phyloP scores from a whole-genome alignment of 1,140 invertebrate genomes.

The Drosophila pseudoobscura region DNA sequence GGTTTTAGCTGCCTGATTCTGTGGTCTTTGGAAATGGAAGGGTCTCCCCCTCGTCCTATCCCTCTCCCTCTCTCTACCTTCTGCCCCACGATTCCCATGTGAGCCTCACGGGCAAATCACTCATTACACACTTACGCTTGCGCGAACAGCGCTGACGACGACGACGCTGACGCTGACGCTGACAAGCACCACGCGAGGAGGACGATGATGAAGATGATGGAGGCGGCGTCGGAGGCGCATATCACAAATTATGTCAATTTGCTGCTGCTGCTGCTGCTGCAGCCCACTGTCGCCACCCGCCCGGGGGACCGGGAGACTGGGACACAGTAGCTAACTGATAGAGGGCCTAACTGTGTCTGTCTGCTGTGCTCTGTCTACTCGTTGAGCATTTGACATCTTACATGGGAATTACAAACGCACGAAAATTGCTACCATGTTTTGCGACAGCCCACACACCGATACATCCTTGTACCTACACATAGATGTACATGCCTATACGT shows the following conservation, averaged over 20 bases:
- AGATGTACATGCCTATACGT: constrained; percentile 4
- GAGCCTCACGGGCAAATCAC: constrained; percentile 74
- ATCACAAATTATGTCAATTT: constrained; percentile 82
- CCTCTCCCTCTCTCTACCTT: neutral
- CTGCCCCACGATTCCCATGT: constrained; percentile 40
- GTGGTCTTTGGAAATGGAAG: constrained; percentile 28
- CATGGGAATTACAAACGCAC: constrained; percentile 81
- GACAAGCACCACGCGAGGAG: constrained; percentile 27
- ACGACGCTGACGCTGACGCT: constrained; percentile 24
- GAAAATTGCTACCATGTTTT: constrained; percentile 79
- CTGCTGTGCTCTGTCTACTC: constrained; percentile 31
- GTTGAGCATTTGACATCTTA: constrained; percentile 77
- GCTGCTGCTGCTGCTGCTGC: constrained; percentile 64
- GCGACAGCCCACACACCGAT: constrained; percentile 54
- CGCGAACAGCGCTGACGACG: constrained; percentile 40
- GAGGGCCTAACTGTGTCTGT: constrained; percentile 43
- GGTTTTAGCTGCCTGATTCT: constrained; percentile 60
- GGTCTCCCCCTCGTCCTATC: neutral
- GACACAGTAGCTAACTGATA: constrained; percentile 28
- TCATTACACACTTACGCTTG: constrained; percentile 79
- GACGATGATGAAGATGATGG: constrained; percentile 21
- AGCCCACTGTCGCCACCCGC: constrained; percentile 28
- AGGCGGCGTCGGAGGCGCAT: constrained; percentile 40
- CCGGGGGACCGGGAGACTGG: constrained; percentile 39
- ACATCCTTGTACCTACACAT: constrained; percentile 18